phyloP scores from a whole-genome alignment of 2,888 invertebrate genomes.

The Malthinus seriepunctatus region DNA sequence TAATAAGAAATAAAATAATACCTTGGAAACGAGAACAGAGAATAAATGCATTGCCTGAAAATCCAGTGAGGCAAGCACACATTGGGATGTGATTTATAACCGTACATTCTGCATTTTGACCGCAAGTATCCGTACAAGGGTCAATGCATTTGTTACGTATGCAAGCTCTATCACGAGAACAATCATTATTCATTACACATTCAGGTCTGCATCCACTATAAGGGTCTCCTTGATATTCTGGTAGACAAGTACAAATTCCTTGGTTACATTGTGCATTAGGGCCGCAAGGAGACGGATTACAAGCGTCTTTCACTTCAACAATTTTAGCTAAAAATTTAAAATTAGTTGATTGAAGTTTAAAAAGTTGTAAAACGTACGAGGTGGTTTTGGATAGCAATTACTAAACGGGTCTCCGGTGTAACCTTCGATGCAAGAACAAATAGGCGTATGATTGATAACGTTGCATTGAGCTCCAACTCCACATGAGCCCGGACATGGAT shows the following conservation, averaged over 20 bases:
- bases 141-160: conserved; percentile 71
- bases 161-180: conserved; percentile 68
- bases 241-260: conserved; percentile 69
- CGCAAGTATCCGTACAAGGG: conserved; percentile 76
- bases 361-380: conserved; percentile 40
- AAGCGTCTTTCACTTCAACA: conserved; percentile 60
- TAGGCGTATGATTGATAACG: conserved; percentile 68
- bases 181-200: conserved; percentile 71
- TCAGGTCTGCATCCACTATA: conserved; percentile 71
- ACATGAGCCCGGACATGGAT: conserved; percentile 69
- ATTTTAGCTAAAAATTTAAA: conserved; percentile 22
- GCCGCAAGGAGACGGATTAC: conserved; percentile 73
- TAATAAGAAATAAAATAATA: conserved; percentile 26
- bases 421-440: conserved; percentile 66
- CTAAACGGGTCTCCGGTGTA: conserved; percentile 67
- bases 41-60: conserved; percentile 73
- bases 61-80: conserved; percentile 60
- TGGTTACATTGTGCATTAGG: conserved; percentile 71
- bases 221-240: conserved; percentile 71
- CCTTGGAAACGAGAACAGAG: conserved; percentile 61
- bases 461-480: conserved; percentile 65
- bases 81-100: conserved; percentile 77
- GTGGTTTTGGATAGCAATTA: conserved; percentile 48
- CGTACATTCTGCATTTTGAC: conserved; percentile 69
- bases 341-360: conserved; percentile 12